Percentiles rank a stretch among this genome's conserved stretches.
Conservation (phyloP, 2,113 vertebrate genomes). For the Thermophis baileyi region DNA sequence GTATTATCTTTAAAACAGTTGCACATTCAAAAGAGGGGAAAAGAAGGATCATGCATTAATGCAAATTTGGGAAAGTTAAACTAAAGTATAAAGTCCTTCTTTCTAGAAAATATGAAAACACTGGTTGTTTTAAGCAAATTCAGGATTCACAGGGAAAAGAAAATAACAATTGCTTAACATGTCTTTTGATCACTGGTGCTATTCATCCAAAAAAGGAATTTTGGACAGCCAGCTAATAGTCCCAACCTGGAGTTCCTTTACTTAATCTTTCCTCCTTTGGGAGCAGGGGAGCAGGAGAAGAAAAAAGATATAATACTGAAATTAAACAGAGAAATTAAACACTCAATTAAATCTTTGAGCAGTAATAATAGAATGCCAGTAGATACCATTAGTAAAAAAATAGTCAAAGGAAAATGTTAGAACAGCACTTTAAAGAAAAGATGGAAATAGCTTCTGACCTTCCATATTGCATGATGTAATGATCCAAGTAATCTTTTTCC, state of each 20-base stretch:
- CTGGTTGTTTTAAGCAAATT: neutral
- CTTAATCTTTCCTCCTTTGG: neutral
- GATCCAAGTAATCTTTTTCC: constrained; percentile 38
- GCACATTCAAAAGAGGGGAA: neutral
- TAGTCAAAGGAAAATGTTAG: constrained; percentile 28
- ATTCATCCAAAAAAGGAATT: neutral
- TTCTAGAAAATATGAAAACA: neutral
- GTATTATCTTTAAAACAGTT: neutral
- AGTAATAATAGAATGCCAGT: constrained; percentile 14
- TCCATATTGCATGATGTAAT: constrained; percentile 27
- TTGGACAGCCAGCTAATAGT: neutral
- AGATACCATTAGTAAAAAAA: constrained; percentile 19
- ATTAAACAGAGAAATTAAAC: neutral
- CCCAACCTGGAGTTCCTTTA: neutral
- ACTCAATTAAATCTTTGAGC: neutral
- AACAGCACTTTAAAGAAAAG: constrained; percentile 21
- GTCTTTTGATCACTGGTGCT: neutral
- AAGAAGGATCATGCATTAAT: neutral
- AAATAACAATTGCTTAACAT: neutral
- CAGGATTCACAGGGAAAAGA: neutral
- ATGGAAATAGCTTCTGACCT: constrained; percentile 22
- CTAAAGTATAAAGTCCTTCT: neutral
- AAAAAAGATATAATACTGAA: neutral
- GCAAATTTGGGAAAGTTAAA: neutral
- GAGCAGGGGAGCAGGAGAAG: neutral